Conservation (phyloP, 2,797 vertebrate genomes). For the Acipenser oxyrinchus region DNA sequence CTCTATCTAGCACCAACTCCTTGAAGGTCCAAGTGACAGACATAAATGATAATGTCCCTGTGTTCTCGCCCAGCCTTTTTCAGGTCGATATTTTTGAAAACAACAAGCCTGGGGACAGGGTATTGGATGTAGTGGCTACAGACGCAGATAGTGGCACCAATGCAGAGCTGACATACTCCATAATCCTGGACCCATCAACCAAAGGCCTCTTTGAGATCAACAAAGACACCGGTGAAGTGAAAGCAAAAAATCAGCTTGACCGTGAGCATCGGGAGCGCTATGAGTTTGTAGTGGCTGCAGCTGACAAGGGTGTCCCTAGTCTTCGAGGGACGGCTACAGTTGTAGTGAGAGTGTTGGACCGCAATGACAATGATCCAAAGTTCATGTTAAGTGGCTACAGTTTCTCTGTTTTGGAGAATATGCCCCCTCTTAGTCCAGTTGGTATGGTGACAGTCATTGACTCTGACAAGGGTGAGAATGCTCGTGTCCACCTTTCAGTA, state of each 20-base stretch:
- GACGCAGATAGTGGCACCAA: conserved; percentile 91
- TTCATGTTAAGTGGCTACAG: conserved; percentile 93
- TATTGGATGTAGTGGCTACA: conserved; percentile 72
- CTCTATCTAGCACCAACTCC: conserved; percentile 90
- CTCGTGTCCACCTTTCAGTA: conserved; percentile 73
- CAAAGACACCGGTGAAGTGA: conserved; percentile 70
- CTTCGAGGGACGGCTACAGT: conserved; percentile 87
- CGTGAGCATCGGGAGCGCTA: conserved; percentile 81
- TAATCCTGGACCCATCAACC: conserved; percentile 59
- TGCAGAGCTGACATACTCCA: conserved; percentile 79
- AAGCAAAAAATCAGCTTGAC: conserved; percentile 80
- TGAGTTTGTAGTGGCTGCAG: conserved; percentile 78
- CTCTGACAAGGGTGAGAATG: conserved; percentile 86
- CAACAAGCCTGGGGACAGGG: conserved; percentile 76
- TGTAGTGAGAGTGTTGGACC: conserved; percentile 79
- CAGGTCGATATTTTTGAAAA: conserved; percentile 85
- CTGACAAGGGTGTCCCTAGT: conserved; percentile 85
- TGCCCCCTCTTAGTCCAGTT: conserved; percentile 85
- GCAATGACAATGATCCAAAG: conserved; percentile 96
- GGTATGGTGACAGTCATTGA: conserved; percentile 94
- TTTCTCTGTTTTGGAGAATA: conserved; percentile 94
- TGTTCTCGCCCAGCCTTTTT: conserved; percentile 74
- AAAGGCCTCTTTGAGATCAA: conserved; percentile 83
- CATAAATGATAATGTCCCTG: conserved; percentile 83
- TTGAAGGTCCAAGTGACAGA: conserved; percentile 92